phyloP scores from a whole-genome alignment of 2,888 invertebrate species.

The Chalcosyrphus nemorum region DNA sequence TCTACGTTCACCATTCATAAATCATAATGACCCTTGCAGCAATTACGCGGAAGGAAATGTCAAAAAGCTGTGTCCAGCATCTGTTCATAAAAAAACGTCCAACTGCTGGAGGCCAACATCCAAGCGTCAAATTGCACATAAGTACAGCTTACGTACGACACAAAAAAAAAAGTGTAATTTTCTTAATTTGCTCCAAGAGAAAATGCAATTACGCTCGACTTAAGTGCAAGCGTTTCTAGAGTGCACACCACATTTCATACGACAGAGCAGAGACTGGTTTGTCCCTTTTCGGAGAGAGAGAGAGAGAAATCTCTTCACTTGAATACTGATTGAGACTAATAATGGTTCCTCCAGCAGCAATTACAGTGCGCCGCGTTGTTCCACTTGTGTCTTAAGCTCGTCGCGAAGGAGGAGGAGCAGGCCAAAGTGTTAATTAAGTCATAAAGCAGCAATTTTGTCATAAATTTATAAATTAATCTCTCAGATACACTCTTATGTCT shows the following conservation, averaged over 20 bases:
- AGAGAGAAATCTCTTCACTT: constrained; percentile 56
- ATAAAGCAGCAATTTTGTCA: constrained; percentile 51
- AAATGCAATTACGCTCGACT: constrained; percentile 53
- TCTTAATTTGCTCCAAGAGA: constrained; percentile 37
- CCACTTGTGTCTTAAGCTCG: neutral
- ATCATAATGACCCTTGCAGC: constrained; percentile 35
- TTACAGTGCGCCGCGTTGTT: constrained; percentile 1
- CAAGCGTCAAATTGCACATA: constrained; percentile 3
- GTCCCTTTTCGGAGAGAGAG: too few relatives aligned
- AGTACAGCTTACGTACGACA: neutral
- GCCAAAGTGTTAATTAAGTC: constrained; percentile 62
- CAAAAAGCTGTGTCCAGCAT: constrained; percentile 37
- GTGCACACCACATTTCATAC: neutral
- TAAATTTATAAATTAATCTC: constrained; percentile 50
- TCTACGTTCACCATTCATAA: neutral
- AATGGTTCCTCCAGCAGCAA: constrained; percentile 40
- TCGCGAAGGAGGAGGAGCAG: neutral
- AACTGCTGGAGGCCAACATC: neutral
- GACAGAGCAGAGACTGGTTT: neutral
- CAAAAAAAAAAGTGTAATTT: constrained; percentile 30
- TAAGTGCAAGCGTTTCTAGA: constrained; percentile 20
- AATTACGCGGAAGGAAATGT: constrained; percentile 36
- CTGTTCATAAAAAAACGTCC: neutral
- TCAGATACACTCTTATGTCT: neutral
- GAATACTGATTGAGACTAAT: constrained; percentile 59